These are phyloP conservation scores for Drosophila busckii DNA, from an alignment of 1,140 invertebrate species.

Conservation along the genomic window DNA sequence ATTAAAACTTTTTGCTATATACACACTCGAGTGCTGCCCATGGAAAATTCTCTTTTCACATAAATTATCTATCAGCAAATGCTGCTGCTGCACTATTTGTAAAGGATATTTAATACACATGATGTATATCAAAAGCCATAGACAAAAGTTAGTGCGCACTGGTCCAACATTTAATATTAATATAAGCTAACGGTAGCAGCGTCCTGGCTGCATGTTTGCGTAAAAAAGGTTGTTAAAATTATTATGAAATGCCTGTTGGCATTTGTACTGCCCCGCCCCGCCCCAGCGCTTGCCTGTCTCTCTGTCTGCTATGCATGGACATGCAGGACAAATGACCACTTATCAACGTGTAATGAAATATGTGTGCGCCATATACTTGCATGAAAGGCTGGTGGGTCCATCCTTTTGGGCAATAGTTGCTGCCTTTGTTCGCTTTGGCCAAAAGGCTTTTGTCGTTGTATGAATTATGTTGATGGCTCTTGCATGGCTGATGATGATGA, in stretches of 20 bases:
- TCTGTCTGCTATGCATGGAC: not conserved
- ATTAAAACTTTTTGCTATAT: too few relatives aligned
- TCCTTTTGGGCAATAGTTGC: constrained; percentile 36
- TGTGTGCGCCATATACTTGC: constrained; percentile 34
- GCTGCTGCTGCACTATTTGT: too few relatives aligned
- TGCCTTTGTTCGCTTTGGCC: constrained; percentile 42
- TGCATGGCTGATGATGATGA: too few relatives aligned
- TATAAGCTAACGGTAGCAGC: constrained; percentile 20
- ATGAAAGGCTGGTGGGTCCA: constrained; percentile 27
- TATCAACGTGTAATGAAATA: constrained; percentile 76
- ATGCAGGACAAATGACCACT: constrained; percentile 72
- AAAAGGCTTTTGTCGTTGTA: constrained; percentile 60
- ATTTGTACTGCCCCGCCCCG: constrained; percentile 33
- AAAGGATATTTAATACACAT: constrained; percentile 18
- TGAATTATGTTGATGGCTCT: constrained; percentile 65
- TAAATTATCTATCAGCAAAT: too few relatives aligned
- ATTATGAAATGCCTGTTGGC: constrained; percentile 78
- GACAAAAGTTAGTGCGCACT: constrained; percentile 18
- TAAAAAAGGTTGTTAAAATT: constrained; percentile 74
- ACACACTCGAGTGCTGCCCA: too few relatives aligned
- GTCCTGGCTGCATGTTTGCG: constrained; percentile 41
- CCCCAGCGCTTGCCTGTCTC: not conserved
- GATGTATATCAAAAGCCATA: constrained; percentile 4
- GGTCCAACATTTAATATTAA: constrained; percentile 49
- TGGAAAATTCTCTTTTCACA: too few relatives aligned